Conservation (phyloP, 2,888 invertebrate genomes). For the Escarpia spicata region DNA sequence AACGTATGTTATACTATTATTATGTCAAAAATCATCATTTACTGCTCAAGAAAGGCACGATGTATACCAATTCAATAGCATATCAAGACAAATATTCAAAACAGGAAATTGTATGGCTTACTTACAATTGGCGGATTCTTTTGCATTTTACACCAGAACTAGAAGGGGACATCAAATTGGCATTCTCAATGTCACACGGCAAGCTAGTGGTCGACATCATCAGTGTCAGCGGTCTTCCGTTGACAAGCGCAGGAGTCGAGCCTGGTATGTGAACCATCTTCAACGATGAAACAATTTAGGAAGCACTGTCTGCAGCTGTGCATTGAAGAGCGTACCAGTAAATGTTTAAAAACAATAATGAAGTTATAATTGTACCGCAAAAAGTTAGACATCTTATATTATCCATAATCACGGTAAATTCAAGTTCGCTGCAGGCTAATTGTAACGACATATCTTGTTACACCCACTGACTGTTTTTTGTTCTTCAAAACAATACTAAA, state of each 20-base stretch:
- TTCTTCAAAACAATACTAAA: too few species aligned
- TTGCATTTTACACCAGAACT: not conserved
- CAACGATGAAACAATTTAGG: not conserved
- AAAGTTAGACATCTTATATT: too few species aligned
- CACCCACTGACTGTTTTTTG: too few species aligned
- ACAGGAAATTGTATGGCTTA: not conserved
- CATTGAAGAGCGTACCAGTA: not conserved
- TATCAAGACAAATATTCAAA: not conserved
- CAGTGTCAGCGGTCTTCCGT: slow-evolving; percentile 76
- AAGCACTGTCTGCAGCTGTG: not conserved
- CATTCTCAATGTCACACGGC: slow-evolving; percentile 89
- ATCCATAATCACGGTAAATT: too few species aligned
- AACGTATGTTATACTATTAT: too few species aligned
- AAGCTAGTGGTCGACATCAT: slow-evolving; percentile 89
- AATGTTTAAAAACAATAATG: too few species aligned
- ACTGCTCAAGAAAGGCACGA: too few species aligned
- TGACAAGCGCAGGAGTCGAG: slow-evolving; percentile 76
- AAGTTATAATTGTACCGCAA: too few species aligned
- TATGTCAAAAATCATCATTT: too few species aligned
- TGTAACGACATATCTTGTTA: too few species aligned
- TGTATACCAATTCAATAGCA: not conserved
- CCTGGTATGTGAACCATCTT: slow-evolving; percentile 67
- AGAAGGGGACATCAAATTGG: slow-evolving; percentile 82
- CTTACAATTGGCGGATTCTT: not conserved
- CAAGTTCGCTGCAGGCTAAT: too few species aligned